Percentiles rank a stretch among this genome's conserved stretches.
These are phyloP conservation scores for Litoditis marina DNA, from an alignment of 2,888 invertebrate genomes.

Conservation along the genomic window DNA sequence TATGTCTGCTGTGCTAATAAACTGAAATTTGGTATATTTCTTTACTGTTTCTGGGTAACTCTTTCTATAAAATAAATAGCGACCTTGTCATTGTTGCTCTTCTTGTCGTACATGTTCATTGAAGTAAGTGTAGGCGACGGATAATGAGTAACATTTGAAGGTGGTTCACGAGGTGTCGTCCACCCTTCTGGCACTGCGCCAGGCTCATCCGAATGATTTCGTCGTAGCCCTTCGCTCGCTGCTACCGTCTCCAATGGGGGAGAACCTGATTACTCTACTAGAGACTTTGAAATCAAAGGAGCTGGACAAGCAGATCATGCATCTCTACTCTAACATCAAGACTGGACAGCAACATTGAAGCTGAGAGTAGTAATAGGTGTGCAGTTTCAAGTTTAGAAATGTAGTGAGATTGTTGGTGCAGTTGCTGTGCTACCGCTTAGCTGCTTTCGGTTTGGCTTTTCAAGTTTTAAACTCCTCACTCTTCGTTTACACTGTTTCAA, in stretches of 20 bases:
- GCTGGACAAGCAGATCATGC: slow-evolving; percentile 16
- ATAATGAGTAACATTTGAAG: slow-evolving; percentile 7
- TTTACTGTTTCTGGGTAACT: background rate
- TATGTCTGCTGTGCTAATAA: background rate
- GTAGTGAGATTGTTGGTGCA: no score
- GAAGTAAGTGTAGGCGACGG: background rate
- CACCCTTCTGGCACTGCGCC: slow-evolving; percentile 22
- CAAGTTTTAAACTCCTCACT: no score
- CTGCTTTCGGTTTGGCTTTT: background rate
- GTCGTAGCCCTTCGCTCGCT: slow-evolving; percentile 23
- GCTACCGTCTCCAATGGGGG: slow-evolving; percentile 21
- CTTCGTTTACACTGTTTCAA: no score
- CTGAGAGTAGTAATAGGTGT: no score
- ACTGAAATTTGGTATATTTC: background rate
- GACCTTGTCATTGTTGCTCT: no score
- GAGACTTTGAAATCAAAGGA: slow-evolving; percentile 14
- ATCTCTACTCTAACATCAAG: slow-evolving; percentile 1
- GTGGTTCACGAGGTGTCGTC: slow-evolving; percentile 43
- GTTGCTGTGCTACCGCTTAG: no score
- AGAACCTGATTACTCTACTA: slow-evolving; percentile 10
- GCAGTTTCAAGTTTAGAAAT: no score
- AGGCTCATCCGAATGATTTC: slow-evolving; percentile 26
- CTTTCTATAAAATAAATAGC: no score
- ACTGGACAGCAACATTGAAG: background rate
- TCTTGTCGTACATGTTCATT: no score